phyloP scores from a whole-genome alignment of 2,113 vertebrate species.

The Chiloscyllium plagiosum region DNA sequence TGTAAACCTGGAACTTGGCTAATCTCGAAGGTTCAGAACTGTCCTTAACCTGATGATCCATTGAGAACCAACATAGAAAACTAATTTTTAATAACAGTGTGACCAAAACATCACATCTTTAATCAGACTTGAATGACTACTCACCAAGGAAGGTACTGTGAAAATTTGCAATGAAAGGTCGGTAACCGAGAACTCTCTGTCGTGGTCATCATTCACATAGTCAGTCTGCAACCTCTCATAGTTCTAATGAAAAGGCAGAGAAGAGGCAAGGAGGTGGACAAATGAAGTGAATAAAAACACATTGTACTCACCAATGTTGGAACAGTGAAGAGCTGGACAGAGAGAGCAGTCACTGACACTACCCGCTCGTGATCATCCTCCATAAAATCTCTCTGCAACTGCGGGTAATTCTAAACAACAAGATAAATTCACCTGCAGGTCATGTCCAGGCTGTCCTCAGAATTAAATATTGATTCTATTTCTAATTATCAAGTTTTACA shows the following conservation, averaged over 20 bases:
- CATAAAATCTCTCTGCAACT: constrained; percentile 99
- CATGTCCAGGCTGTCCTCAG: constrained; percentile 62
- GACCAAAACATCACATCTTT: neutral
- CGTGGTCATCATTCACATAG: constrained; percentile 95
- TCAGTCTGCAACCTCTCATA: constrained; percentile 94
- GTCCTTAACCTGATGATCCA: neutral
- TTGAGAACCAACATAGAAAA: neutral
- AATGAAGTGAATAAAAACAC: constrained; percentile 63
- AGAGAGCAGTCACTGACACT: constrained; percentile 95
- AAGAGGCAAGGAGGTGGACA: constrained; percentile 68
- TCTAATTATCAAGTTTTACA: neutral
- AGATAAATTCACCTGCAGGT: constrained; percentile 81
- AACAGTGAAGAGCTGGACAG: constrained; percentile 98
- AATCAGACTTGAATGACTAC: constrained; percentile 51
- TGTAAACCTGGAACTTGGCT: neutral
- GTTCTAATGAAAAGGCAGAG: constrained; percentile 77
- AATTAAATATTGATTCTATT: neutral
- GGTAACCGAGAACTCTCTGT: constrained; percentile 92
- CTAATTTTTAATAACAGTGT: too few species aligned
- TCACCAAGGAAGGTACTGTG: constrained; percentile 96
- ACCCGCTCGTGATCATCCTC: constrained; percentile 96
- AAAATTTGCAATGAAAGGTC: constrained; percentile 97
- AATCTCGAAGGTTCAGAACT: neutral
- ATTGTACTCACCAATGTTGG: constrained; percentile 93
- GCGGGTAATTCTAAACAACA: constrained; percentile 96